Evolutionary conservation across 23 tunicate species (phyloP).

Genomic region (Aplidium turbinatum): DNA sequence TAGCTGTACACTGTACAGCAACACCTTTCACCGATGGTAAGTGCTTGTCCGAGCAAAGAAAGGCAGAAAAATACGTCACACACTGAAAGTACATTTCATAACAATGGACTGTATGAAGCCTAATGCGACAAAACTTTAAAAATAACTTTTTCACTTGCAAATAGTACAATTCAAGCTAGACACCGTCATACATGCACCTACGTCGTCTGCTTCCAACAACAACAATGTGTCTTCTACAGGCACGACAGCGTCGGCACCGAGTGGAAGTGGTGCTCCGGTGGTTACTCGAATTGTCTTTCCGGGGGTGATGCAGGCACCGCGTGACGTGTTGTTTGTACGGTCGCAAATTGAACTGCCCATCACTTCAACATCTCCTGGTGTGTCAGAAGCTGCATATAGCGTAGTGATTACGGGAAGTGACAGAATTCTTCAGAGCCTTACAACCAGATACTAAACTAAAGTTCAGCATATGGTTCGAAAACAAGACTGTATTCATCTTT

Average conservation of each 20-base stretch:
- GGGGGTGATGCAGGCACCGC: background rate
- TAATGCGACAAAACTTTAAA: background rate
- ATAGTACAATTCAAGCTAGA: background rate
- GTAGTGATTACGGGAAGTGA: background rate
- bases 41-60: no score
- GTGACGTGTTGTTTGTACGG: conserved; percentile 6
- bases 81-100: no score
- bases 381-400: conserved; percentile 51
- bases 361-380: conserved; percentile 76
- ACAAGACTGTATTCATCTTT: no score
- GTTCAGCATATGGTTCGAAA: no score
- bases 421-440: background rate
- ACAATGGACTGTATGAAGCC: background rate
- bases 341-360: conserved; percentile 56
- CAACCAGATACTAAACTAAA: background rate
- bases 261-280: conserved; percentile 88
- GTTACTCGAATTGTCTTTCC: conserved; percentile 56
- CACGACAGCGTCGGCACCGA: conserved; percentile 75
- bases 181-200: conserved; percentile 11
- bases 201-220: conserved; percentile 50
- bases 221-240: conserved; percentile 87
- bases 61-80: no score
- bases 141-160: background rate
- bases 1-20: no score
- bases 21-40: no score